These are phyloP conservation scores for Ectemnius lituratus DNA, from an alignment of 2,888 invertebrate species.

Conservation along the genomic window DNA sequence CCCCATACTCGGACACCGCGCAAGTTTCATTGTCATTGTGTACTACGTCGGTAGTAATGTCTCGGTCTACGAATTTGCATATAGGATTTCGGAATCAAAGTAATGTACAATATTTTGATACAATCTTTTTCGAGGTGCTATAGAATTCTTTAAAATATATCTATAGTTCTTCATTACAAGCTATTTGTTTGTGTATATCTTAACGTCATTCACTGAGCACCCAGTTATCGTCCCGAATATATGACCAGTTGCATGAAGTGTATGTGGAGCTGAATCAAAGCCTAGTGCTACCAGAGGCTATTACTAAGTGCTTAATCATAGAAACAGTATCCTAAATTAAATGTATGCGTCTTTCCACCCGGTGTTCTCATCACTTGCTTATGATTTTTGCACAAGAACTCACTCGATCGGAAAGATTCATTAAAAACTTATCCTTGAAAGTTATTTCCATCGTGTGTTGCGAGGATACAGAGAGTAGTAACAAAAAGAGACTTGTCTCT, in stretches of 20 bases:
- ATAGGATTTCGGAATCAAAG: constrained; percentile 23
- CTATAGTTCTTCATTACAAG: constrained; percentile 41
- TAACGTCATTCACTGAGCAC: constrained; percentile 38
- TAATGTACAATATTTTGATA: constrained; percentile 40
- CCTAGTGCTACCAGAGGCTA: constrained; percentile 60
- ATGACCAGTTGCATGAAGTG: constrained; percentile 53
- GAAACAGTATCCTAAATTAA: constrained; percentile 32
- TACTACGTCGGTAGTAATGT: constrained; percentile 43
- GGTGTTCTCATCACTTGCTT: constrained; percentile 19
- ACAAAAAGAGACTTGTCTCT: constrained; percentile 11
- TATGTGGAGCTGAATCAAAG: constrained; percentile 50
- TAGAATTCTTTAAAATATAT: constrained; percentile 54
- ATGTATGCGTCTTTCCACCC: not conserved
- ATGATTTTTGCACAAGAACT: constrained; percentile 19
- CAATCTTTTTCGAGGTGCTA: constrained; percentile 23
- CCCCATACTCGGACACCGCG: constrained; percentile 46
- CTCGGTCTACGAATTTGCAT: constrained; percentile 31
- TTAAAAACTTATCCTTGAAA: constrained; percentile 20
- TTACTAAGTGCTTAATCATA: constrained; percentile 38
- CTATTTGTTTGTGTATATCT: constrained; percentile 33
- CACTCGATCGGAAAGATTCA: constrained; percentile 19
- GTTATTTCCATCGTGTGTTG: not conserved
- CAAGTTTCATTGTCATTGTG: constrained; percentile 31
- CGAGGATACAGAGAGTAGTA: constrained; percentile 17
- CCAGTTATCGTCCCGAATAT: constrained; percentile 36